Conservation (phyloP, 2,888 invertebrate species). For the Bembecia ichneumoniformis region DNA sequence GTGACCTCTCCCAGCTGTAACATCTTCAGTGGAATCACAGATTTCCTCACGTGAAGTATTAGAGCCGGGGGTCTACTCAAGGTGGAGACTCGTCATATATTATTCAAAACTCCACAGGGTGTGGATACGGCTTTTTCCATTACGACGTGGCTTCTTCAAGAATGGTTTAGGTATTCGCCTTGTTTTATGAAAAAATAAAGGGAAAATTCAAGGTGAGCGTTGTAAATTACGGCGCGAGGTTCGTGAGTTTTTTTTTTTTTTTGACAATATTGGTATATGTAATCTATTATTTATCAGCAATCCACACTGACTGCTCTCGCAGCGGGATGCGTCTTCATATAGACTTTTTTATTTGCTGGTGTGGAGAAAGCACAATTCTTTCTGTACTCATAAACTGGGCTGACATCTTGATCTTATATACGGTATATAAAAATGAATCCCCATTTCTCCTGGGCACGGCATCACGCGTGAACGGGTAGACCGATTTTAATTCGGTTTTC, state of each 20-base stretch:
- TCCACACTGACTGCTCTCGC: too few relatives aligned
- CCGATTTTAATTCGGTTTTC: too few relatives aligned
- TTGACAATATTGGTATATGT: too few relatives aligned
- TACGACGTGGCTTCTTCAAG: slow-evolving; percentile 6
- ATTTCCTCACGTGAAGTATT: background rate
- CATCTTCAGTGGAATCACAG: background rate
- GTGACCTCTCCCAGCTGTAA: background rate
- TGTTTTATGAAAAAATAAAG: background rate
- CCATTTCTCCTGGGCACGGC: too few relatives aligned
- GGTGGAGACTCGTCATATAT: slow-evolving; percentile 9
- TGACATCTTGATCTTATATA: too few relatives aligned
- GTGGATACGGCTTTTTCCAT: slow-evolving; percentile 8
- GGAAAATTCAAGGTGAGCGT: slow-evolving; percentile 4
- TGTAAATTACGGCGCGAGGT: slow-evolving; percentile 4
- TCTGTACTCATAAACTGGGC: too few relatives aligned
- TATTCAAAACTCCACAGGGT: slow-evolving; percentile 10
- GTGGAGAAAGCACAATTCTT: too few relatives aligned
- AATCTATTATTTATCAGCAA: too few relatives aligned
- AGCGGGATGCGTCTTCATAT: too few relatives aligned
- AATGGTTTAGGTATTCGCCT: slow-evolving; percentile 5
- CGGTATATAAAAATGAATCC: too few relatives aligned
- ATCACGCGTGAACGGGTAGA: too few relatives aligned
- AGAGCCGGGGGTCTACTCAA: background rate
- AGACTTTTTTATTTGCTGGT: too few relatives aligned
- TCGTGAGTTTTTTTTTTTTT: background rate